These are phyloP conservation scores for Phaonia tiefii DNA, from an alignment of 2,888 invertebrate genomes.

Conservation along the genomic window DNA sequence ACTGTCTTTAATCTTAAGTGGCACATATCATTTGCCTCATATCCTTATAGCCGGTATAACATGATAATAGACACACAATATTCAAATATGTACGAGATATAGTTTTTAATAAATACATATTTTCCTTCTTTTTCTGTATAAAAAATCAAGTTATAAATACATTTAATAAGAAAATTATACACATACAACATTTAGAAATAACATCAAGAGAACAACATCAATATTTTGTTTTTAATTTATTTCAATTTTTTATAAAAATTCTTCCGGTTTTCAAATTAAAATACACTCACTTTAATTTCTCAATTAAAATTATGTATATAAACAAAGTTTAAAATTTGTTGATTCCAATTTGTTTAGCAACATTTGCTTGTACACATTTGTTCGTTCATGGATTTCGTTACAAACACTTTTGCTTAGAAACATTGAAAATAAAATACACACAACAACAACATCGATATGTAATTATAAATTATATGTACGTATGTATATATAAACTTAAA, in stretches of 20 bases:
- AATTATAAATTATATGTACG: constrained; percentile 3
- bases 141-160: constrained; percentile 42
- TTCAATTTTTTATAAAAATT: constrained; percentile 13
- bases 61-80: constrained; percentile 5
- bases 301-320: background rate
- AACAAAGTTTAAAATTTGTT: constrained; percentile 35
- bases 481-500: constrained; percentile 14
- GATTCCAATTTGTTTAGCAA: constrained; percentile 9
- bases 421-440: constrained; percentile 31
- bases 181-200: constrained; percentile 66
- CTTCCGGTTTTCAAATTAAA: constrained; percentile 8
- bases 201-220: constrained; percentile 71
- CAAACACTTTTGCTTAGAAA: constrained; percentile 5
- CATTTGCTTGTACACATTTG: background rate
- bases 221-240: constrained; percentile 53
- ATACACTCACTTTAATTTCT: background rate
- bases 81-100: background rate
- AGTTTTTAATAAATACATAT: constrained; percentile 1
- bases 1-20: background rate
- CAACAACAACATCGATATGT: constrained; percentile 65
- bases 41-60: background rate
- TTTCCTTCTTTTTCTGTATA: too few relatives aligned
- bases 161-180: constrained; percentile 56
- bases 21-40: background rate
- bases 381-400: background rate